A percentile compares a stretch with the other conserved stretches of the same genome.
phyloP scores from a whole-genome alignment of 2,113 vertebrate species.

The Caracal caracal region DNA sequence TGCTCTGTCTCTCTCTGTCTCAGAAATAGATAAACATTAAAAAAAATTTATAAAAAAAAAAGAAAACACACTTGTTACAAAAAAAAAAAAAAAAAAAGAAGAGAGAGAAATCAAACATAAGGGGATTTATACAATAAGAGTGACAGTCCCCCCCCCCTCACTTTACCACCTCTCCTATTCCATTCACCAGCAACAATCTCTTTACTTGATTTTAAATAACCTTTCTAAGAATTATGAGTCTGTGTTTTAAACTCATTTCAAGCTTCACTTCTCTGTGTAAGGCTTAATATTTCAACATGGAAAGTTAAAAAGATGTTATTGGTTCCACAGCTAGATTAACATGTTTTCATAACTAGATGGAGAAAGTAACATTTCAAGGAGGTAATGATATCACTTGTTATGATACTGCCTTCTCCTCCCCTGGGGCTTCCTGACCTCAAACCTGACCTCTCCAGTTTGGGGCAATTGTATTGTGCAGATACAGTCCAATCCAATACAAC shows the following conservation, averaged over 20 bases:
- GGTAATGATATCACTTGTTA: not conserved
- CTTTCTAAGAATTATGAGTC: conserved; percentile 20
- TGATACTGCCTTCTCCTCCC: not conserved
- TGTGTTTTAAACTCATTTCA: conserved; percentile 46
- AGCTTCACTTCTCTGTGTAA: conserved; percentile 28
- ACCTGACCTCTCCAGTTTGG: not conserved
- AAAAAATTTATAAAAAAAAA: no score
- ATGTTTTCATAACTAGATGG: not conserved
- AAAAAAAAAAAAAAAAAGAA: no score
- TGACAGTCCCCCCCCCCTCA: rapidly evolving
- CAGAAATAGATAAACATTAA: no score
- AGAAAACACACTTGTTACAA: not conserved
- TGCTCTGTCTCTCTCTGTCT: no score
- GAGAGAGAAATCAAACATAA: not conserved
- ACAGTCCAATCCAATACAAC: not conserved
- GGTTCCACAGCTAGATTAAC: not conserved
- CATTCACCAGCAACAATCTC: not conserved
- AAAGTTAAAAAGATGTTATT: not conserved
- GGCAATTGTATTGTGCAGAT: not conserved
- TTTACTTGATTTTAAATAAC: conserved; percentile 35
- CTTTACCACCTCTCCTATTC: not conserved
- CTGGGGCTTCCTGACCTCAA: not conserved
- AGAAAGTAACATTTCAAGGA: not conserved
- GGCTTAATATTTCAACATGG: not conserved
- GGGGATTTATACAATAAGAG: not conserved